phyloP scores from a whole-genome alignment of 2,888 invertebrate species.

The Rhodophaea formosa region DNA sequence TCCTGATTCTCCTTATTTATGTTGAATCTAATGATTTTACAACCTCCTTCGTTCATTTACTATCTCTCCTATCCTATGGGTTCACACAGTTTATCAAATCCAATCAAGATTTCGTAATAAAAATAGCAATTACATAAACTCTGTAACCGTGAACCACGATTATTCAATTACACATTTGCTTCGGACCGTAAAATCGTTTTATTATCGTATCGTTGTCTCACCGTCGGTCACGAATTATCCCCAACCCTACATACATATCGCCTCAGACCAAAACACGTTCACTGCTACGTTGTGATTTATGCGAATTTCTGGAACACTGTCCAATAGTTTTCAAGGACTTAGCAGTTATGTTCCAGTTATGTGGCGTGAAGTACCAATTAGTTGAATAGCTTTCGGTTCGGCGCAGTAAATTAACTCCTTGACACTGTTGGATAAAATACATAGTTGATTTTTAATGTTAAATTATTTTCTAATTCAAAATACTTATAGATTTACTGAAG shows the following conservation, averaged over 20 bases:
- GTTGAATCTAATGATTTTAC: no score
- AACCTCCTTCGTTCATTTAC: neutral
- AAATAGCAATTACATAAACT: conserved; percentile 10
- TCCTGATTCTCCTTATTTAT: no score
- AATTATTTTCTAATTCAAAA: neutral
- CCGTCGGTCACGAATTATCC: neutral
- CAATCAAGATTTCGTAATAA: conserved; percentile 12
- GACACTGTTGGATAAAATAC: neutral
- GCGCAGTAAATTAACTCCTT: neutral
- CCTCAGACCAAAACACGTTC: neutral
- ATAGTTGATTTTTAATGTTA: neutral
- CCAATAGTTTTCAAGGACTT: conserved; percentile 11
- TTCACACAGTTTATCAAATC: neutral
- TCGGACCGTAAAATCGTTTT: conserved; percentile 36
- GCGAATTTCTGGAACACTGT: neutral
- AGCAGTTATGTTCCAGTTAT: neutral
- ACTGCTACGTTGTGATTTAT: conserved; percentile 19
- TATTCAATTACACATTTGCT: conserved; percentile 12
- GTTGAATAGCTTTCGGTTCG: neutral
- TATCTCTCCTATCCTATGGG: neutral
- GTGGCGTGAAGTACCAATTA: neutral
- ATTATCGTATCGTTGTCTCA: conserved; percentile 36
- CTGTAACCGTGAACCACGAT: conserved; percentile 15
- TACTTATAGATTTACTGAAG: no score
- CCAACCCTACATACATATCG: neutral